These are phyloP conservation scores for Todiramphus chloris DNA, from an alignment of 2,113 vertebrate genomes.

Conservation along the genomic window DNA sequence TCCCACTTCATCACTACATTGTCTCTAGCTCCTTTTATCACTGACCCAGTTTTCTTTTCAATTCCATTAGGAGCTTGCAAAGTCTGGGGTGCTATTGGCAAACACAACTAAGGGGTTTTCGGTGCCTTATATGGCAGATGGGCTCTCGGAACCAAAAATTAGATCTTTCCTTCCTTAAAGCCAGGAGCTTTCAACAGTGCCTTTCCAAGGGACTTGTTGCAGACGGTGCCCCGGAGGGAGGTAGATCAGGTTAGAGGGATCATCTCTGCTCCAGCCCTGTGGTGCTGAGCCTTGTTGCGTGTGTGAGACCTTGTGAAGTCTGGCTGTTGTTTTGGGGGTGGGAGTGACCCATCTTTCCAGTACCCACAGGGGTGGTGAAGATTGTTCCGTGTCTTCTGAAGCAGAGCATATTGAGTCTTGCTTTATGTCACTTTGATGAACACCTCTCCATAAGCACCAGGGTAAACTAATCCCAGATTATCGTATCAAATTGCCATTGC, in stretches of 20 bases:
- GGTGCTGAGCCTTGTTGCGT: neutral
- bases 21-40: neutral
- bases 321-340: neutral
- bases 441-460: neutral
- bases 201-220: neutral
- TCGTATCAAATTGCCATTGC: neutral
- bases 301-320: neutral
- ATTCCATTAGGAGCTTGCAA: neutral
- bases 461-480: conserved; percentile 23
- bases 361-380: neutral
- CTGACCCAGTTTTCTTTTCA: neutral
- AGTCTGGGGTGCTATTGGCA: neutral
- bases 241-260: neutral
- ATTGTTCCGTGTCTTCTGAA: neutral
- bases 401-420: neutral
- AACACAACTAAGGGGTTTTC: neutral
- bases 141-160: neutral
- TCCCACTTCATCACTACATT: neutral
- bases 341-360: neutral
- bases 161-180: neutral
- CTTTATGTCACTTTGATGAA: conserved; percentile 24
- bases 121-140: neutral
- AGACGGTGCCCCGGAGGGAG: neutral
- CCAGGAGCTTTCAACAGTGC: neutral
- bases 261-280: neutral